These are phyloP conservation scores for Eurois occulta DNA, from an alignment of 2,888 invertebrate species.

Conservation along the genomic window DNA sequence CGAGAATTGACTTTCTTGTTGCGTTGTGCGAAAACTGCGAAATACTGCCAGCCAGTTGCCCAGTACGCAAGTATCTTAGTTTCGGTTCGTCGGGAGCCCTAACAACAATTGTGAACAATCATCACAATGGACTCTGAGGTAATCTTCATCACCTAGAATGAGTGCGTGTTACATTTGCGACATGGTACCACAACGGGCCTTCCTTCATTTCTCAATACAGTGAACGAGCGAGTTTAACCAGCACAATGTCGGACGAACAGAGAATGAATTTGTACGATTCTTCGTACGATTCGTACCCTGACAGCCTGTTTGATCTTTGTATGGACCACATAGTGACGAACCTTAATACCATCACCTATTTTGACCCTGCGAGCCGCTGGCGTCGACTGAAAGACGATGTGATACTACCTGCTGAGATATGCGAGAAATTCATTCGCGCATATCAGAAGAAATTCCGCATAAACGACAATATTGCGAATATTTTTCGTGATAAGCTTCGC, in stretches of 20 bases:
- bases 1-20: slow-evolving; percentile 64
- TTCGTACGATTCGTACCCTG: slow-evolving; percentile 87
- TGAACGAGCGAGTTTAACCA: slow-evolving; percentile 61
- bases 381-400: slow-evolving; percentile 91
- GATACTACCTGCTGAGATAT: slow-evolving; percentile 93
- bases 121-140: slow-evolving; percentile 40
- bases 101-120: slow-evolving; percentile 20
- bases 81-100: slow-evolving; percentile 18
- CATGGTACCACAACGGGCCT: slow-evolving; percentile 69
- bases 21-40: slow-evolving; percentile 67
- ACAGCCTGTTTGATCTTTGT: slow-evolving; percentile 91
- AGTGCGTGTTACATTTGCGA: slow-evolving; percentile 57
- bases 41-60: slow-evolving; percentile 40
- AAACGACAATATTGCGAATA: slow-evolving; percentile 92
- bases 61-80: slow-evolving; percentile 24
- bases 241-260: slow-evolving; percentile 77
- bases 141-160: slow-evolving; percentile 41
- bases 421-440: slow-evolving; percentile 92
- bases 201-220: slow-evolving; percentile 68
- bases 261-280: slow-evolving; percentile 72
- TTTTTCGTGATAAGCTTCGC: slow-evolving; percentile 92
- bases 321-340: slow-evolving; percentile 91
- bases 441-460: slow-evolving; percentile 90
- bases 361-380: slow-evolving; percentile 85
- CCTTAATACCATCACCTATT: slow-evolving; percentile 91